phyloP scores from a whole-genome alignment of 2,113 vertebrate genomes.

The Anguilla japonica region DNA sequence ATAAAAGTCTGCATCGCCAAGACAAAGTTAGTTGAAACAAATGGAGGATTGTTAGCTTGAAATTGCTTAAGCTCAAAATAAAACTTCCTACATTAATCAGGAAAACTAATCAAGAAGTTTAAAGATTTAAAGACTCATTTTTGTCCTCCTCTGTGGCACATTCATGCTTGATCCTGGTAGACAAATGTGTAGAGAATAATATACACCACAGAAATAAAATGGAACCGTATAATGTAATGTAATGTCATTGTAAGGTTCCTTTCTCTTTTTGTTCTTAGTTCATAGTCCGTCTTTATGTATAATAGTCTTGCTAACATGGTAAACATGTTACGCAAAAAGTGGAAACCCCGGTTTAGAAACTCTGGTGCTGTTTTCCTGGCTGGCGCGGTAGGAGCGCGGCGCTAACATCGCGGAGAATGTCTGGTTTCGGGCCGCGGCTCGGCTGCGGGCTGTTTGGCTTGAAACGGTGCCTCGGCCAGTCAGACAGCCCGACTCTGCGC shows the following conservation, averaged over 20 bases:
- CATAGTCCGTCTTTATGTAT: too few relatives aligned
- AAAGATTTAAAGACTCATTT: background rate
- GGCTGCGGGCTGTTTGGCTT: conserved; percentile 19
- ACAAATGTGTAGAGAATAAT: background rate
- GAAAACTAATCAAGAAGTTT: background rate
- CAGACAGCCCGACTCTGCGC: background rate
- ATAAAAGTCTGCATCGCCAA: background rate
- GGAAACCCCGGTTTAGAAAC: background rate
- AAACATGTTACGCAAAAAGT: too few relatives aligned
- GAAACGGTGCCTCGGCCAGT: conserved; percentile 9
- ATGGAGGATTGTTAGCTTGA: too few relatives aligned
- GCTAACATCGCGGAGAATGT: background rate
- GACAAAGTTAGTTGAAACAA: too few relatives aligned
- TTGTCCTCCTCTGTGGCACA: background rate
- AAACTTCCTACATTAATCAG: background rate
- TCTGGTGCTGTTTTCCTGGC: too few relatives aligned
- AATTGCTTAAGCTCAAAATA: background rate
- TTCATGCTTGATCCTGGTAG: background rate
- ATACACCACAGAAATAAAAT: too few relatives aligned
- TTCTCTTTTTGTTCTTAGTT: too few relatives aligned
- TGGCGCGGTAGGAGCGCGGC: background rate
- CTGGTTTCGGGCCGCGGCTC: background rate
- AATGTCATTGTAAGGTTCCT: too few relatives aligned
- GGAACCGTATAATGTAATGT: too few relatives aligned
- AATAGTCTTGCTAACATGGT: too few relatives aligned